A percentile compares a stretch with the other conserved stretches of the same genome.
These are phyloP conservation scores for Irena cyanogastra DNA, from an alignment of 2,113 vertebrate genomes.

Conservation along the genomic window DNA sequence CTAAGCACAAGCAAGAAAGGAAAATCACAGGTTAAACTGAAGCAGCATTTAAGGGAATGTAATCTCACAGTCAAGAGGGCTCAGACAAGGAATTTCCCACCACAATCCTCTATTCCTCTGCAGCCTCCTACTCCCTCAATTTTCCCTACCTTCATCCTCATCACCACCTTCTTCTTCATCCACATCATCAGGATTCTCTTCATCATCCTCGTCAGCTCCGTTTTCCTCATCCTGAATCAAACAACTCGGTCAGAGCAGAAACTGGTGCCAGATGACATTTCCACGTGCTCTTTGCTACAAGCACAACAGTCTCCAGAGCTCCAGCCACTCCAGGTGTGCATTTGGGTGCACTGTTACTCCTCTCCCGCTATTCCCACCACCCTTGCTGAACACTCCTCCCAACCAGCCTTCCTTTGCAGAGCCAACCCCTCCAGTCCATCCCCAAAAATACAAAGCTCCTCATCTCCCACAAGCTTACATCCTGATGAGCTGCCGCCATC, in stretches of 20 bases:
- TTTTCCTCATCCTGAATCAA: slow-evolving; percentile 74
- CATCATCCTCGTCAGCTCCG: slow-evolving; percentile 76
- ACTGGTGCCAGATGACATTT: not conserved
- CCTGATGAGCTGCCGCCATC: not conserved
- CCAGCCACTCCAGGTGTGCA: not conserved
- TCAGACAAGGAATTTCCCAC: not conserved
- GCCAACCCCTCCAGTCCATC: not conserved
- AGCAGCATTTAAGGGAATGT: not conserved
- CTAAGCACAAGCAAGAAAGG: slow-evolving; percentile 39
- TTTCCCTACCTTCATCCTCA: slow-evolving; percentile 70
- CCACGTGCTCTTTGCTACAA: not conserved
- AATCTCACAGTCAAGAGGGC: not conserved
- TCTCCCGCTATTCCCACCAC: not conserved
- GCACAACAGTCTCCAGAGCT: not conserved
- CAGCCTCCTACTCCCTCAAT: not conserved
- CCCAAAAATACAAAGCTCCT: not conserved
- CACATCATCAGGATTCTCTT: slow-evolving; percentile 76
- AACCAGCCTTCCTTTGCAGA: not conserved
- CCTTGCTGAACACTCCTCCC: not conserved
- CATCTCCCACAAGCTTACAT: not conserved
- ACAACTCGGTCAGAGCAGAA: not conserved
- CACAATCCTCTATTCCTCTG: not conserved
- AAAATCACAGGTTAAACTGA: not conserved
- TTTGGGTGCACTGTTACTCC: not conserved
- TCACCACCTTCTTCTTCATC: slow-evolving; percentile 74